Conservation (phyloP, 2,888 invertebrate genomes). For the Neoitamus cyanurus region DNA sequence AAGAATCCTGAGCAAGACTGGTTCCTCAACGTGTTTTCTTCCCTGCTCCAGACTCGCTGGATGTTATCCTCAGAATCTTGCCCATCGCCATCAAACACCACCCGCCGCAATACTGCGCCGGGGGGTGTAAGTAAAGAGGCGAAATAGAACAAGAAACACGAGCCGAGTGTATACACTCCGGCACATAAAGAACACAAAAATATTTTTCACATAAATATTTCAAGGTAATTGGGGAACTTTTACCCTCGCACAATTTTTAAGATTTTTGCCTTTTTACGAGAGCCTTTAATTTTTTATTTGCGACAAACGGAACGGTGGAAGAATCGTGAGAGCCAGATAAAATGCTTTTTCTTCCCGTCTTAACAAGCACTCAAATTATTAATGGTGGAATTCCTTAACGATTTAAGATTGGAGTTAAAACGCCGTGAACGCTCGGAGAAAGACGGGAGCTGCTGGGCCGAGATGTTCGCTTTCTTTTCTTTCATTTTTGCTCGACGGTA, state of each 20-base stretch:
- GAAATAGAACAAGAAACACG: not conserved
- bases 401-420: not conserved
- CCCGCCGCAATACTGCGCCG: not conserved
- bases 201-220: slow-evolving; percentile 37
- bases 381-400: slow-evolving; percentile 10
- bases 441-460: not conserved
- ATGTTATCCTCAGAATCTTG: not conserved
- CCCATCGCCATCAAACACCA: not conserved
- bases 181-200: slow-evolving; percentile 26
- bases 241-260: not conserved
- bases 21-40: not conserved
- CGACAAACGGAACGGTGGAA: not conserved
- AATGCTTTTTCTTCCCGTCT: slow-evolving; percentile 10
- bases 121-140: not conserved
- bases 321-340: slow-evolving; percentile 22
- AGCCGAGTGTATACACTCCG: not conserved
- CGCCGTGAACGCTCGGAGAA: not conserved
- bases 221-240: slow-evolving; percentile 30
- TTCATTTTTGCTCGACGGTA: not conserved
- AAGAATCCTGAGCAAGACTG: not conserved
- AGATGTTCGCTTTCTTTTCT: not conserved
- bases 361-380: slow-evolving; percentile 28
- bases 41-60: not conserved
- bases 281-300: slow-evolving; percentile 40
- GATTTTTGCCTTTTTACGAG: slow-evolving; percentile 27